A percentile compares a stretch with the other conserved stretches of the same genome.
These are phyloP conservation scores for Porites evermanni DNA, from an alignment of 92 coral and sea anemone species.

Conservation along the genomic window DNA sequence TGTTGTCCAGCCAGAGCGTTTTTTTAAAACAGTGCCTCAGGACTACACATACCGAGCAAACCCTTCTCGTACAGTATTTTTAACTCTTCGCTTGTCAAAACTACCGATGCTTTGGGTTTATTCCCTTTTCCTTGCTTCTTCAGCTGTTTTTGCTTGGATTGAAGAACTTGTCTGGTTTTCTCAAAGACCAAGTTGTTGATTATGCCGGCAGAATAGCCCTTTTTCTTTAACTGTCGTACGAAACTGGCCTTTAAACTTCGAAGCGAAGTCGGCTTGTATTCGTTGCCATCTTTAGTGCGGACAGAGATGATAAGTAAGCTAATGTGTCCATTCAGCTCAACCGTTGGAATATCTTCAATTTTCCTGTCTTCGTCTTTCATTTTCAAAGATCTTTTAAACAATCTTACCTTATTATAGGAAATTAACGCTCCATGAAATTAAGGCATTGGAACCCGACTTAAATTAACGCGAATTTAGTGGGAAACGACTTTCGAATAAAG, in stretches of 20 bases:
- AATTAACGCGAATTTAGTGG: too few relatives aligned
- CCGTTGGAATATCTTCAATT: slow-evolving; percentile 10
- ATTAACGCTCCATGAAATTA: too few relatives aligned
- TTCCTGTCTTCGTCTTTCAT: not conserved
- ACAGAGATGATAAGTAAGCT: slow-evolving; percentile 17
- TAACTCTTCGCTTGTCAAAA: slow-evolving; percentile 29
- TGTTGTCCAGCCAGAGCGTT: not conserved
- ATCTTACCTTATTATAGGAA: too few relatives aligned
- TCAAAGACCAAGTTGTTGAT: too few relatives aligned
- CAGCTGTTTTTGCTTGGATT: not conserved
- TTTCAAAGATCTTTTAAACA: too few relatives aligned
- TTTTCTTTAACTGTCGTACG: not conserved
- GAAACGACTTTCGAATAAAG: too few relatives aligned
- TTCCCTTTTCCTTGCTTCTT: slow-evolving; percentile 32
- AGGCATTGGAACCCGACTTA: too few relatives aligned
- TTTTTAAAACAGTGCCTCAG: slow-evolving; percentile 21
- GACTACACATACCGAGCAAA: not conserved
- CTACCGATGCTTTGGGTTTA: slow-evolving; percentile 48
- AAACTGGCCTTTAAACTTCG: slow-evolving; percentile 18
- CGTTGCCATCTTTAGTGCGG: not conserved
- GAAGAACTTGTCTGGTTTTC: not conserved
- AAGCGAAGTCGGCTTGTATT: not conserved
- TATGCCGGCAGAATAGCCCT: not conserved
- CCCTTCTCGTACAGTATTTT: slow-evolving; percentile 32
- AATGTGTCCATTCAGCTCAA: slow-evolving; percentile 13